Base-by-base conservation (phyloP, 2,797 vertebrate species). In the Lepilemur ruficaudatus region DNA sequence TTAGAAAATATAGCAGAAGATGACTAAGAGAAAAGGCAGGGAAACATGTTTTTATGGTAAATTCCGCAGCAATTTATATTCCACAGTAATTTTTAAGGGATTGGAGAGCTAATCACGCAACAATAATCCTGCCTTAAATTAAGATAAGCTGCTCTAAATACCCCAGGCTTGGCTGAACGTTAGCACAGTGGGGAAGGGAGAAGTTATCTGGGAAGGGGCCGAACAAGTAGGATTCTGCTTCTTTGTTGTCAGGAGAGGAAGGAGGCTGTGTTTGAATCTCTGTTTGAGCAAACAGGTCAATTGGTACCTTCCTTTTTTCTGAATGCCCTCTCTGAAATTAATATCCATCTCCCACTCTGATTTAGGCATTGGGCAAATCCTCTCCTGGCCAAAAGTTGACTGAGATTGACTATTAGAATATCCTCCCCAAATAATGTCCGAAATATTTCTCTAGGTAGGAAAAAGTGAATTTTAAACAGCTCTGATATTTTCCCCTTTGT, bases 401-500 rank as follows among this genome's bases (percentile, higher is more conserved):
- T 5, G 65, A 75, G 22, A 46, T 43, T 50, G 35, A 67, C 32
- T 57, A 32, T n/a, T 80, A 84, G 23, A 67, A 83, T 57, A 48
- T 17, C 43, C 23, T 48, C 7, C 15, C 20, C 32, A 20, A 84
- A 61, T 70, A 50, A 55, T 28, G 23, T 83, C 52, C 2, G 43
- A 30, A 86, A 83, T 73, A 52, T 80, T 80, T 70, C 43, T 96
- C 73, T 69, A 94, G 85, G 87, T 86, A 70, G 85, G 89, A 95
- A 84, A 97, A 93, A 75, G 92, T 93, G 59, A 61, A 43, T 90
- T 95, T 94, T 84, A 96, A 94, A 89, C n/a, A 80, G 90, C 89
- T 55, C 88, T 96, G 92, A 65, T 86, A 75, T 90, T 93, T 94
- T 55, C 73, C 30, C 87, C 81, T 97, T 93, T 92, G 93, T 95